A percentile compares a stretch with the other conserved stretches of the same genome.
Evolutionary conservation across 2,797 vertebrate species (phyloP).

Genomic region (Petrocephalus schoutedeni): DNA sequence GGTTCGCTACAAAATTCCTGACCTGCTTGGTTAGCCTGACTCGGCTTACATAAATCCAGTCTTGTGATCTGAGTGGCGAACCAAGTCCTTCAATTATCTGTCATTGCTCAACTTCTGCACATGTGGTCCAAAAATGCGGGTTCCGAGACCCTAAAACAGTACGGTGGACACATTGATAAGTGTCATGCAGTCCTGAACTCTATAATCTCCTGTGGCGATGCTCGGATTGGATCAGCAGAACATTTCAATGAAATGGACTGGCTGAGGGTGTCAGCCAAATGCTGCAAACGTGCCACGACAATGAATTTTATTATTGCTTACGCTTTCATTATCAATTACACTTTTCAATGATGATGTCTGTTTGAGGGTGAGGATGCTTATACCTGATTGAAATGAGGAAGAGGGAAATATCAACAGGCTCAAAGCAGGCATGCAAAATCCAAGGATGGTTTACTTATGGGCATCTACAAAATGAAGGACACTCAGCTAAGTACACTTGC

Average conservation of each 20-base stretch:
- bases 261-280: no score
- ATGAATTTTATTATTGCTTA: not conserved
- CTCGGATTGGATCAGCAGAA: not conserved
- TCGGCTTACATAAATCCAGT: not conserved
- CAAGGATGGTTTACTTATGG: not conserved
- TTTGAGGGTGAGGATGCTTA: not conserved
- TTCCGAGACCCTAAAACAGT: not conserved
- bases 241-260: not conserved
- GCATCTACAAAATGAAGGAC: not conserved
- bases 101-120: not conserved
- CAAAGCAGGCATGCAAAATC: not conserved
- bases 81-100: not conserved
- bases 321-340: not conserved
- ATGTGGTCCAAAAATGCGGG: not conserved
- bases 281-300: not conserved
- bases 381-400: not conserved
- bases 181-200: not conserved
- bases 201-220: not conserved
- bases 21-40: not conserved
- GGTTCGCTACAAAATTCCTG: not conserved
- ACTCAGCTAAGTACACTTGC: not conserved
- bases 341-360: not conserved
- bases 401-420: not conserved
- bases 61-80: not conserved
- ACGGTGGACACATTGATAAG: not conserved